Conservation (phyloP, 2,797 vertebrate species). For the Buphagus erythrorhynchus region DNA sequence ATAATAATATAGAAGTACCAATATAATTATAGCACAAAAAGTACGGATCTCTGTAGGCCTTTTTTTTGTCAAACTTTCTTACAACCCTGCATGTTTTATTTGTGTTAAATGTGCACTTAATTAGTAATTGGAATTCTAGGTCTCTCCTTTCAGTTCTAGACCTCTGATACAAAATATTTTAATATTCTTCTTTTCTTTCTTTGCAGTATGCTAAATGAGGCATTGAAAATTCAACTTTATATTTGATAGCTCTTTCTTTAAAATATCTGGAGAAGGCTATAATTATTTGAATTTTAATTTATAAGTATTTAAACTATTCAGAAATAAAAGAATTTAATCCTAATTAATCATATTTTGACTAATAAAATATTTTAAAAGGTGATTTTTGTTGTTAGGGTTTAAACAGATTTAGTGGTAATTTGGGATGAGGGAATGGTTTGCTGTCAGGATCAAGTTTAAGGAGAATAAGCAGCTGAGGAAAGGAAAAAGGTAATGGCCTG, state of each 20-base stretch:
- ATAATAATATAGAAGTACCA: slow-evolving; percentile 42
- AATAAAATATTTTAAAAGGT: slow-evolving; percentile 20
- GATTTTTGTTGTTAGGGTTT: neutral
- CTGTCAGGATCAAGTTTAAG: neutral
- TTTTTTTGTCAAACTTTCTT: slow-evolving; percentile 32
- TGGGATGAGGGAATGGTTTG: neutral
- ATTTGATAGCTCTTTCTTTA: slow-evolving; percentile 10
- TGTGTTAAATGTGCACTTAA: slow-evolving; percentile 51
- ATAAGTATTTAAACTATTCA: slow-evolving; percentile 38
- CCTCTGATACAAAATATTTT: slow-evolving; percentile 65
- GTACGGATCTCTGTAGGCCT: neutral
- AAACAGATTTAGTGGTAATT: neutral
- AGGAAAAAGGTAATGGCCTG: neutral
- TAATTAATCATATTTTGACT: slow-evolving; percentile 53
- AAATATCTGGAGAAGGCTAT: slow-evolving; percentile 41
- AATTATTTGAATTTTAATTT: slow-evolving; percentile 72
- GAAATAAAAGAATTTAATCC: neutral
- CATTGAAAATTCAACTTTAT: slow-evolving; percentile 48
- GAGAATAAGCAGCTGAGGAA: neutral
- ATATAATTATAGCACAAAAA: slow-evolving; percentile 40
- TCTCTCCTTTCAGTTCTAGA: slow-evolving; percentile 49
- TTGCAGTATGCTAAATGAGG: slow-evolving; percentile 48
- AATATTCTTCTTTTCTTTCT: slow-evolving; percentile 28
- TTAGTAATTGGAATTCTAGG: slow-evolving; percentile 50
- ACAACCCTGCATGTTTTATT: slow-evolving; percentile 9